Conservation (phyloP, 1,140 invertebrate species). For the Gonatopus flavifemur region DNA sequence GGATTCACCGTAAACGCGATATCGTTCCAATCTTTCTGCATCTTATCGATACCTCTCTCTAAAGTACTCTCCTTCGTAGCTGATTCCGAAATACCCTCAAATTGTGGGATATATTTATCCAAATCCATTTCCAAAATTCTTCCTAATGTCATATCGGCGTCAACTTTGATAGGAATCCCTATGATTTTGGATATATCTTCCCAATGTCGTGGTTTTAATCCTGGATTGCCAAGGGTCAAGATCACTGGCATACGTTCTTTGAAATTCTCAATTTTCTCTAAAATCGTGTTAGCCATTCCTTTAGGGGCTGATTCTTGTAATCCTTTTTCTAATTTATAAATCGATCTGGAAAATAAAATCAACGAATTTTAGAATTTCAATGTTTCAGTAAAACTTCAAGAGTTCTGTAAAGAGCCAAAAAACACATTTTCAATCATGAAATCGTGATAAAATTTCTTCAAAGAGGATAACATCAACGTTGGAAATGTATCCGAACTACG, state of each 20-base stretch:
- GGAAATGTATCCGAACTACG: too few relatives aligned
- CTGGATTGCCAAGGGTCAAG: conserved; percentile 89
- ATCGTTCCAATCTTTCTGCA: conserved; percentile 89
- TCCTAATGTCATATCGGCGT: conserved; percentile 78
- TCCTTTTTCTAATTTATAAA: conserved; percentile 87
- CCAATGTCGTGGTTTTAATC: conserved; percentile 91
- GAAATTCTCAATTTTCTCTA: conserved; percentile 84
- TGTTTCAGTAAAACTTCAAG: not conserved
- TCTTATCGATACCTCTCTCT: conserved; percentile 85
- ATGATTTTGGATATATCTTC: conserved; percentile 91
- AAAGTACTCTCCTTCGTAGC: conserved; percentile 93
- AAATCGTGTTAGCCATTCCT: conserved; percentile 65
- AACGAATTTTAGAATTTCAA: not conserved
- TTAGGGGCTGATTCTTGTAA: conserved; percentile 73
- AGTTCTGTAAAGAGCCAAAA: too few relatives aligned
- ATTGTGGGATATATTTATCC: conserved; percentile 81
- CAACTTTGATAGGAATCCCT: conserved; percentile 84
- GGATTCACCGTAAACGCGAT: conserved; percentile 77
- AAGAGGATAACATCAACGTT: too few relatives aligned
- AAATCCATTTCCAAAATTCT: conserved; percentile 87
- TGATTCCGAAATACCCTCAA: conserved; percentile 89
- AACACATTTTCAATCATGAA: too few relatives aligned
- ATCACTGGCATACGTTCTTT: conserved; percentile 86
- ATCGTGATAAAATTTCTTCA: too few relatives aligned
- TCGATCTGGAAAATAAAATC: conserved; percentile 57